Evolutionary conservation across 53 echinoderm and acorn worm species (phyloP).

Genomic region (Paracentrotus lividus): DNA sequence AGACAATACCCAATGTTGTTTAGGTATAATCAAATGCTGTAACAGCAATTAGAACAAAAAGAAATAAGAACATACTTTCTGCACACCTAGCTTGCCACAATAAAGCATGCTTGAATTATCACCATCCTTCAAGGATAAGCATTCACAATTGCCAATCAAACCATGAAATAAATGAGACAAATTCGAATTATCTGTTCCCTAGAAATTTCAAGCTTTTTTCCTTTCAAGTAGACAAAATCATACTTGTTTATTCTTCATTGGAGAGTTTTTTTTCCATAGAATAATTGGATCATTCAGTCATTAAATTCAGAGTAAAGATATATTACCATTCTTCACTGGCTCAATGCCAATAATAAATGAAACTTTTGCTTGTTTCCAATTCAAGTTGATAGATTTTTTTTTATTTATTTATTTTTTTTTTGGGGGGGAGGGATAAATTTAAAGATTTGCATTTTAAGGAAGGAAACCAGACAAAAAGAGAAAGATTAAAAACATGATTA

Average conservation of each 20-base stretch:
- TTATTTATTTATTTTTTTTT: too few species aligned
- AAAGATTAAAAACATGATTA: too few species aligned
- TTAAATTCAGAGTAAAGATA: background rate
- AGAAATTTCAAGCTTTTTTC: background rate
- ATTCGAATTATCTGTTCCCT: background rate
- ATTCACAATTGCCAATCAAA: slow-evolving; percentile 20
- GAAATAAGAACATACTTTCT: background rate
- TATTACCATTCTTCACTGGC: background rate
- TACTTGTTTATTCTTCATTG: background rate
- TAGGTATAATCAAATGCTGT: background rate
- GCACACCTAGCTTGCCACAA: background rate
- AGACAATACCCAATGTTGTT: background rate
- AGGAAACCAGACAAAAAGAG: background rate
- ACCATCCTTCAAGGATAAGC: background rate
- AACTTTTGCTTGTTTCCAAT: background rate
- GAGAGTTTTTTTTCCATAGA: background rate
- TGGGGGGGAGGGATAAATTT: too few species aligned
- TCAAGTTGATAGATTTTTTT: too few species aligned
- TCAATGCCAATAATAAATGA: background rate
- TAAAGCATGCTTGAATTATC: slow-evolving; percentile 11
- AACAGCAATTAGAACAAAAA: background rate
- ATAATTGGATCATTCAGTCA: background rate
- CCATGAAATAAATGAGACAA: slow-evolving; percentile 19
- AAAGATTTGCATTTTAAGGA: background rate
- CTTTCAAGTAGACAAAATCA: background rate